These are phyloP conservation scores for Nyctibius bracteatus DNA, from an alignment of 2,113 vertebrate genomes.

Conservation along the genomic window DNA sequence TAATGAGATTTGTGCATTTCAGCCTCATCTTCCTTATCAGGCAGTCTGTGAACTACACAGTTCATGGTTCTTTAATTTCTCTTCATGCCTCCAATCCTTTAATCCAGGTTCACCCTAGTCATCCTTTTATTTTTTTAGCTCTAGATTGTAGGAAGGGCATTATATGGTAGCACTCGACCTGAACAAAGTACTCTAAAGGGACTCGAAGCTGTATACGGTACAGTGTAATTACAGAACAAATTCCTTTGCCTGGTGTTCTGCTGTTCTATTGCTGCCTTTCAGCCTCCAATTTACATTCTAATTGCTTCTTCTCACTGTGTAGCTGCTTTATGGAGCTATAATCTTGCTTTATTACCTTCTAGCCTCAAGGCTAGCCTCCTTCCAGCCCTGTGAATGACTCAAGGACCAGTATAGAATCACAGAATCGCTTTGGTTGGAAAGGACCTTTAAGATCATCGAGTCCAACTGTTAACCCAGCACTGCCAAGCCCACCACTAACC, in stretches of 20 bases:
- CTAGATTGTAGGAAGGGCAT: conserved; percentile 29
- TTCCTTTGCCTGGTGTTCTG: conserved; percentile 40
- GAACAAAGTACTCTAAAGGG: conserved; percentile 67
- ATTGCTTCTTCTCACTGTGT: conserved; percentile 48
- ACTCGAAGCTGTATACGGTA: conserved; percentile 36
- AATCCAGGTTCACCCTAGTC: conserved; percentile 63
- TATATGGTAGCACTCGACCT: conserved; percentile 56
- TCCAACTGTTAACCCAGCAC: too few relatives aligned
- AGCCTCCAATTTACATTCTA: conserved; percentile 61
- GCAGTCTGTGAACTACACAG: conserved; percentile 24
- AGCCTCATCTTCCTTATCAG: conserved; percentile 63
- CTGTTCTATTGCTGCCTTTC: conserved; percentile 8
- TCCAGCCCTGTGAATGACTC: background rate
- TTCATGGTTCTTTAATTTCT: conserved; percentile 67
- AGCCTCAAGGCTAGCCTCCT: background rate
- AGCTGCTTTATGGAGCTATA: conserved; percentile 18
- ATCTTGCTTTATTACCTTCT: conserved; percentile 17
- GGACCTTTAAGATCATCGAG: too few relatives aligned
- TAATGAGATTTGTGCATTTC: conserved; percentile 67
- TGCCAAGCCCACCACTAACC: too few relatives aligned
- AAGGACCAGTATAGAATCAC: background rate
- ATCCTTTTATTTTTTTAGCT: conserved; percentile 34
- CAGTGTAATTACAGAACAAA: conserved; percentile 62
- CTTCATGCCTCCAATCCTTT: conserved; percentile 68
- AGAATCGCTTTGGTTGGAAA: too few relatives aligned